Percentiles rank a stretch among this genome's conserved stretches.
Conservation (phyloP, 2,888 invertebrate species). For the Pachydiplax longipennis region DNA sequence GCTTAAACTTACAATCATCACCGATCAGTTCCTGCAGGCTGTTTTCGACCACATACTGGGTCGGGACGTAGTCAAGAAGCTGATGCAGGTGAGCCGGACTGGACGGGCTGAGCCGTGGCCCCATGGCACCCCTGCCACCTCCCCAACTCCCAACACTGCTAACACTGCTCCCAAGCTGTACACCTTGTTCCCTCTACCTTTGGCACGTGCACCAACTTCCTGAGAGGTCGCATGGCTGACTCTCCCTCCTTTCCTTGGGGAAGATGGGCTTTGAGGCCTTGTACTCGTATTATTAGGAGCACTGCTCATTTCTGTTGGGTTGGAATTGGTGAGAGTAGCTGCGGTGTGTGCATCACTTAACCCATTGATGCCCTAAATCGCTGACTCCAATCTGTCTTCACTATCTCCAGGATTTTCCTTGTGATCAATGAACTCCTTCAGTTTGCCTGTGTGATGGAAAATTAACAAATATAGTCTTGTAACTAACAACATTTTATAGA, state of each 20-base stretch:
- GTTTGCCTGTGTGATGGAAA: slow-evolving; percentile 8
- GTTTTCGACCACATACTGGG: slow-evolving; percentile 88
- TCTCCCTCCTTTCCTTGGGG: background rate
- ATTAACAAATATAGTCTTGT: slow-evolving; percentile 15
- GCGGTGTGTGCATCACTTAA: background rate
- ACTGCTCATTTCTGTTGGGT: background rate
- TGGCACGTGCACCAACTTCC: slow-evolving; percentile 30
- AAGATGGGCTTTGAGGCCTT: background rate
- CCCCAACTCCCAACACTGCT: slow-evolving; percentile 18
- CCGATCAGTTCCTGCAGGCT: slow-evolving; percentile 81
- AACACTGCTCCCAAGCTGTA: slow-evolving; percentile 39
- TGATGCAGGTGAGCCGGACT: slow-evolving; percentile 73
- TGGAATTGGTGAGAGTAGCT: background rate
- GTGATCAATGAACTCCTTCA: background rate
- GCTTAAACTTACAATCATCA: slow-evolving; percentile 82
- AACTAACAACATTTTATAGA: slow-evolving; percentile 9
- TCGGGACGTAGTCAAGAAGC: slow-evolving; percentile 83
- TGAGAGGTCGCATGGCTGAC: slow-evolving; percentile 26
- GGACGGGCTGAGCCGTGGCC: slow-evolving; percentile 40
- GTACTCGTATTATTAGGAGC: background rate
- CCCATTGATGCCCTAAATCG: background rate
- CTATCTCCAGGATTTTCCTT: background rate
- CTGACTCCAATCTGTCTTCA: background rate
- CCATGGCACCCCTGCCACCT: slow-evolving; percentile 20
- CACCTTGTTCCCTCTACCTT: slow-evolving; percentile 19